Conservation (phyloP, 2,113 vertebrate genomes). For the Melierax canorus region DNA sequence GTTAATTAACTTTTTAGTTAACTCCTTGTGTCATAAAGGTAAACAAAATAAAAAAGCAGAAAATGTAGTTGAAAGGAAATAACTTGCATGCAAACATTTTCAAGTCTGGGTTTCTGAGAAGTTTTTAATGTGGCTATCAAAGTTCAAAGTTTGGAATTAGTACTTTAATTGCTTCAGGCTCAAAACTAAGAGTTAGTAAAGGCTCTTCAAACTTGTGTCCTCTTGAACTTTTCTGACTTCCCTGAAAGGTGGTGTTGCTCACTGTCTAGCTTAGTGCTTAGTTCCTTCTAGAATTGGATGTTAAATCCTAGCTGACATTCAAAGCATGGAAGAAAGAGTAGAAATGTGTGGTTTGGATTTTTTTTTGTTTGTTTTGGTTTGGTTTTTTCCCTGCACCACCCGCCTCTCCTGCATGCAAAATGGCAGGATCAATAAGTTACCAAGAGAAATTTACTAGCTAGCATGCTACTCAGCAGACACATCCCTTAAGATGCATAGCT, state of each 20-base stretch:
- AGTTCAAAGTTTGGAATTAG: background rate
- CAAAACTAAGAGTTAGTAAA: background rate
- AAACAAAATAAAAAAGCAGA: background rate
- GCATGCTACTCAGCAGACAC: background rate
- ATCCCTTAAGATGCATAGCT: background rate
- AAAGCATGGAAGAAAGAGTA: background rate
- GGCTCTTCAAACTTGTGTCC: background rate
- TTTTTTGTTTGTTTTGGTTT: background rate
- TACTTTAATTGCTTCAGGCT: background rate
- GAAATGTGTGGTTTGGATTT: background rate
- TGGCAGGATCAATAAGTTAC: background rate
- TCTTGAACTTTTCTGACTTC: background rate
- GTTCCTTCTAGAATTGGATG: background rate
- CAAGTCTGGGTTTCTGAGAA: background rate
- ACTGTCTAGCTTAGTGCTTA: background rate
- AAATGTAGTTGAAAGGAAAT: background rate
- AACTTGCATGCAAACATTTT: background rate
- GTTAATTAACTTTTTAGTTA: background rate
- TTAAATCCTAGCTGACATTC: background rate
- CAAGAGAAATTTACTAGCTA: background rate
- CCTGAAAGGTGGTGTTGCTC: background rate
- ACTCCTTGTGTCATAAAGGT: background rate
- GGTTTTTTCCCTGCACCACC: fast-evolving
- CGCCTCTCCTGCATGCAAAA: background rate
- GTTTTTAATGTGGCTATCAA: background rate